phyloP scores from a whole-genome alignment of 2,888 invertebrate species.

The Crioceris asparagi region DNA sequence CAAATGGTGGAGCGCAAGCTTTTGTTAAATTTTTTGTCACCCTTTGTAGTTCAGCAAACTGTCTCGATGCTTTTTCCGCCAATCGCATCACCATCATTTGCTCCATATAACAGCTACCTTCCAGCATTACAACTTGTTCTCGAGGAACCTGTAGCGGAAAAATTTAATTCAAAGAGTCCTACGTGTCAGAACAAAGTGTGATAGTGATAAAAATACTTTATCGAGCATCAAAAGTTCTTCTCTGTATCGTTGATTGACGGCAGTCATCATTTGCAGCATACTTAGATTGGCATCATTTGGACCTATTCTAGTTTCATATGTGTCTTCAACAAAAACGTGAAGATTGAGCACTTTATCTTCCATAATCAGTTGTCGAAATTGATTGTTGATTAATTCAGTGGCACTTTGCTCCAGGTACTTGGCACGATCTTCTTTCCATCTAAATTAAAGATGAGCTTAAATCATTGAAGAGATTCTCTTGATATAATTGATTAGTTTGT shows the following conservation, averaged over 20 bases:
- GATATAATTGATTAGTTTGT: too few species aligned
- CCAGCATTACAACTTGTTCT: constrained; percentile 42
- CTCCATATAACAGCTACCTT: constrained; percentile 42
- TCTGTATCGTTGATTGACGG: constrained; percentile 46
- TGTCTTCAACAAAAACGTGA: constrained; percentile 50
- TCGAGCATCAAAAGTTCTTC: constrained; percentile 44
- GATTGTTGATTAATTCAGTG: constrained; percentile 44
- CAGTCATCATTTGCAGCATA: constrained; percentile 45
- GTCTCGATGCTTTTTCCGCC: constrained; percentile 47
- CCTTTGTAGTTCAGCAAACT: constrained; percentile 43
- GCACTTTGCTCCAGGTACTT: constrained; percentile 43
- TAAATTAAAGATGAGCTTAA: too few species aligned
- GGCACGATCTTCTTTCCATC: constrained; percentile 43
- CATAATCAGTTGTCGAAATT: constrained; percentile 47
- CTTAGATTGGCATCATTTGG: constrained; percentile 48
- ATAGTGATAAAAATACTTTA: too few species aligned
- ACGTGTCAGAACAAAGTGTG: background rate
- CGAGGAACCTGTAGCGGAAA: constrained; percentile 36
- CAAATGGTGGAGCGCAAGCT: constrained; percentile 35
- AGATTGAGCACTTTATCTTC: constrained; percentile 47
- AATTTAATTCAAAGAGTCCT: background rate
- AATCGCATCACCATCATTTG: constrained; percentile 42
- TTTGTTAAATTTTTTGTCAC: constrained; percentile 40
- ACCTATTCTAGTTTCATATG: constrained; percentile 48
- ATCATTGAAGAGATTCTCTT: too few species aligned